Evolutionary conservation across 1,140 invertebrate genomes (phyloP), one percentile per base, ranked within the genome.

Genomic region (Xylocopa sonorina): DNA sequence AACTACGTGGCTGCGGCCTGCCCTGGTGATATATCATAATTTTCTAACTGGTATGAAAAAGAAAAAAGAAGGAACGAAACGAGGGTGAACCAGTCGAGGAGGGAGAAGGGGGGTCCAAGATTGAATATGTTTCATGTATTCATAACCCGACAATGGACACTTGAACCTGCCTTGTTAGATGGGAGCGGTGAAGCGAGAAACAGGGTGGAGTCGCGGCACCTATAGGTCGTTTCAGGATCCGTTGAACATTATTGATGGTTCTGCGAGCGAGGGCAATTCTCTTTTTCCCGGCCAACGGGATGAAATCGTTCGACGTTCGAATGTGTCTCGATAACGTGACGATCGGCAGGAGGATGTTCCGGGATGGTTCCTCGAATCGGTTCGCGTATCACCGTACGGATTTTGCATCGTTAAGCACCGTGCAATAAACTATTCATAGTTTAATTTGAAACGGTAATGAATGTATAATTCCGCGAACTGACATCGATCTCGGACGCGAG

Each of bases 21-120:
- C 78, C 48, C 29, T 16, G 48, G 27, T 83, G 80, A 90, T 90
- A 88, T 85, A 90, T 90, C 89, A 90, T 90, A 89, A 90, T 90
- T 89, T 89, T 80, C 69, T 86, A 86, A 78, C 84, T 78, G 84
- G 78, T 78, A 51, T 83, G 71, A 14, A 21, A 57, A 46, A 43
- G 29, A 72, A 12, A 57, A 46, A 6, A 3, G 27, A 63, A 41
- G 29, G 29, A 43, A 38, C 78, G 14, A 57, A 46, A 6, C 10
- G 27, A 63, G 48, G 29, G 29, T 5, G 14, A 55, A 12, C 34
- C 48, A 67, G 67, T 14, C 18, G 21, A 12, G 21, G 24, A 10
- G 14, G 3, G 29, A 29, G 58, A 24, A 74, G 55, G 60, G 69
- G 50, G 18, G 55, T 34, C n/a, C 14, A 58, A 53, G 55, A 77